Percentiles rank a stretch among this genome's conserved stretches.
Conservation (phyloP, 2,113 vertebrate genomes). For the Saimiri boliviensis region DNA sequence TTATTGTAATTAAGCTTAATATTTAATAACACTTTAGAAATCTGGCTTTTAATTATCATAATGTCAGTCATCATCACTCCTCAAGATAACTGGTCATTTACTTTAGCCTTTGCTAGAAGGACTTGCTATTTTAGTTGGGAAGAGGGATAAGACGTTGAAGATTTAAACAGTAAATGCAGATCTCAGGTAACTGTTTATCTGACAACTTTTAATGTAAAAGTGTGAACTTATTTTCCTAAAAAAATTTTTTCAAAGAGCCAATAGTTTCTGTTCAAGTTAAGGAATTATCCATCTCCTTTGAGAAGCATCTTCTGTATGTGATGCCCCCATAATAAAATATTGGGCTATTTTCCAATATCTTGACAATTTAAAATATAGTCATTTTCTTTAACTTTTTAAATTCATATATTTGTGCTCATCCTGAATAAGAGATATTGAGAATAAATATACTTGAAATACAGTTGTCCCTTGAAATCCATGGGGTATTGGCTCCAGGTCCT, state of each 20-base stretch:
- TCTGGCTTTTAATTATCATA: conserved; percentile 73
- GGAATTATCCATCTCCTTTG: not conserved
- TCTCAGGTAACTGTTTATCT: not conserved
- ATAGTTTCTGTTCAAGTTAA: not conserved
- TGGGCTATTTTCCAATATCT: not conserved
- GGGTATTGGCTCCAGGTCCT: not conserved
- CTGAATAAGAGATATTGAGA: not conserved
- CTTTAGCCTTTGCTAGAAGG: conserved; percentile 15
- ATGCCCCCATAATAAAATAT: not conserved
- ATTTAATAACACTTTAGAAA: conserved; percentile 73
- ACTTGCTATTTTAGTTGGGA: not conserved
- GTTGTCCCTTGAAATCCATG: not conserved
- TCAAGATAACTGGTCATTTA: conserved; percentile 46
- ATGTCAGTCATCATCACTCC: conserved; percentile 1
- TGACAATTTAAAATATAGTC: not conserved
- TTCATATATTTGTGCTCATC: not conserved
- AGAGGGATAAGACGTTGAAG: not conserved
- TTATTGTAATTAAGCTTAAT: conserved; percentile 68
- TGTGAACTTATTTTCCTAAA: not conserved
- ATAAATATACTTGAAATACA: not conserved
- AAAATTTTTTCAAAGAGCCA: not conserved
- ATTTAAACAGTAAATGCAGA: conserved; percentile 3
- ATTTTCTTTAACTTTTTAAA: not conserved
- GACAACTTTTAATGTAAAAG: not conserved
- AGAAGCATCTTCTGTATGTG: not conserved